Evolutionary conservation across 1,140 invertebrate genomes (phyloP).

Genomic region (Helicoverpa zea): DNA sequence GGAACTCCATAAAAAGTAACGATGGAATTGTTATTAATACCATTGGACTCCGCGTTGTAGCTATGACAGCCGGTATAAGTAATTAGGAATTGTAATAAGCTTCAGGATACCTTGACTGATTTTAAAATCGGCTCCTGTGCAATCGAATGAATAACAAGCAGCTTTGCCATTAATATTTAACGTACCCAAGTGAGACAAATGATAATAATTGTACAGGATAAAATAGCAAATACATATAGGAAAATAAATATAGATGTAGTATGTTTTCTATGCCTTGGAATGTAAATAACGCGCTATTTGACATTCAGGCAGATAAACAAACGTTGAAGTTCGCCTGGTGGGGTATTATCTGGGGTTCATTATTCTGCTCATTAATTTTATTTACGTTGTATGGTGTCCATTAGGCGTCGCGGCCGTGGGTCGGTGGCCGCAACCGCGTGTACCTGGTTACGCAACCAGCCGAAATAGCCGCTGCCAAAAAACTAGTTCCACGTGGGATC

Average conservation of each 20-base stretch:
- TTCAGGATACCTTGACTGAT: neutral
- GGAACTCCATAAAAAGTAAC: slow-evolving; percentile 76
- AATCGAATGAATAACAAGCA: slow-evolving; percentile 1
- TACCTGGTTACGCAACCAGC: slow-evolving; percentile 79
- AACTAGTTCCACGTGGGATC: slow-evolving; percentile 79
- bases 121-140: no score
- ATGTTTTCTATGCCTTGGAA: neutral
- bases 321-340: slow-evolving; percentile 32
- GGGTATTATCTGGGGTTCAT: slow-evolving; percentile 40
- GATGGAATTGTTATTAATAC: slow-evolving; percentile 51
- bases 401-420: slow-evolving; percentile 66
- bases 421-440: slow-evolving; percentile 70
- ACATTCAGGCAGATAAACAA: slow-evolving; percentile 24
- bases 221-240: neutral
- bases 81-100: neutral
- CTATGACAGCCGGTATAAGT: neutral
- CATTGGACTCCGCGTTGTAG: neutral
- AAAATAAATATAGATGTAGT: neutral
- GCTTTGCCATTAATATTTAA: slow-evolving; percentile 2
- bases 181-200: no score
- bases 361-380: slow-evolving; percentile 72
- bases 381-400: slow-evolving; percentile 75
- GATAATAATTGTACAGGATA: no score
- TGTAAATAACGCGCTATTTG: slow-evolving; percentile 5
- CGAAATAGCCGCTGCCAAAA: slow-evolving; percentile 80